These are phyloP conservation scores for Naso thynnoides DNA, from an alignment of 2,797 vertebrate species.

Conservation along the genomic window DNA sequence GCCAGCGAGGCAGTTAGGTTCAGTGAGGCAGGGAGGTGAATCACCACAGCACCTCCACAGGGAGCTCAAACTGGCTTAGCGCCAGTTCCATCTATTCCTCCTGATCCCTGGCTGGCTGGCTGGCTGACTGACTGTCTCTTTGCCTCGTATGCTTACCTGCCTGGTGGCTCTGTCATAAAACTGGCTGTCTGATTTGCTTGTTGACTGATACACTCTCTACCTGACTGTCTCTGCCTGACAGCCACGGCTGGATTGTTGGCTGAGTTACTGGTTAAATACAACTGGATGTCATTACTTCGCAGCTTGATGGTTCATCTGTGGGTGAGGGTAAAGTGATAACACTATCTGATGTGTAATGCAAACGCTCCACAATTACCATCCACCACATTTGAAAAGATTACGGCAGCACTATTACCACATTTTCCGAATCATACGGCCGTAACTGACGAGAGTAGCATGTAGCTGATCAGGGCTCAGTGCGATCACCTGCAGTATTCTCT, in stretches of 20 bases:
- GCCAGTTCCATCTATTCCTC: constrained; percentile 61
- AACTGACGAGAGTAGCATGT: constrained; percentile 15
- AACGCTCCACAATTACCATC: constrained; percentile 8
- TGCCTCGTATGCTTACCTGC: constrained; percentile 47
- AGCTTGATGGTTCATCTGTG: constrained; percentile 43
- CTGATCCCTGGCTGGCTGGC: constrained; percentile 49
- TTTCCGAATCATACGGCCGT: constrained; percentile 5
- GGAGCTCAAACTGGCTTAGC: constrained; percentile 61
- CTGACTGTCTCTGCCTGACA: constrained; percentile 25
- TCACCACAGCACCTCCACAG: constrained; percentile 60
- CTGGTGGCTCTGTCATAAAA: constrained; percentile 39
- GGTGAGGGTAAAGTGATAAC: constrained; percentile 24
- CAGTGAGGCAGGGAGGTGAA: constrained; percentile 62
- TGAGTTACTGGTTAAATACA: constrained; percentile 47
- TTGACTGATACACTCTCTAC: constrained; percentile 31
- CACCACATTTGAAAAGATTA: constrained; percentile 11
- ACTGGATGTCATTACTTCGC: constrained; percentile 41
- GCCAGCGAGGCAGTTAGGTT: constrained; percentile 52
- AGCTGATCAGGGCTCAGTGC: constrained; percentile 13
- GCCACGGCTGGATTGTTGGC: constrained; percentile 21
- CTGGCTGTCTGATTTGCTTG: constrained; percentile 32
- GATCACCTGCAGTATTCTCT: too few relatives aligned
- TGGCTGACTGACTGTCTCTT: constrained; percentile 43
- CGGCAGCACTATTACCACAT: constrained; percentile 13
- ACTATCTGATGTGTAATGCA: constrained; percentile 10